phyloP scores from a whole-genome alignment of 2,888 invertebrate genomes.

The Oscheius sp. region DNA sequence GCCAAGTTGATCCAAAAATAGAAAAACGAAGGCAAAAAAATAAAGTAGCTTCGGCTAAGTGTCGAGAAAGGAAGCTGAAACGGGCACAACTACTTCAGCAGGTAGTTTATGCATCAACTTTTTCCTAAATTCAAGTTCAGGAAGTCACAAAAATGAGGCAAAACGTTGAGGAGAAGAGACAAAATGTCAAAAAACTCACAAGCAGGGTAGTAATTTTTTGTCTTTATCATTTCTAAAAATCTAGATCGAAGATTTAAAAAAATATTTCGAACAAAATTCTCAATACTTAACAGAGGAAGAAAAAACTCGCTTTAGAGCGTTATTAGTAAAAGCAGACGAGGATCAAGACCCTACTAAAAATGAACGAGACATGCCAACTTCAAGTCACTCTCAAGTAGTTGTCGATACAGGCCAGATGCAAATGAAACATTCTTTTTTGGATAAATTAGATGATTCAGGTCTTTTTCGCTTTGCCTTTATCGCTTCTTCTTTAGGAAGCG shows the following conservation, averaged over 20 bases:
- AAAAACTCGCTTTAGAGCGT: no score
- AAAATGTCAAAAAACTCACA: background rate
- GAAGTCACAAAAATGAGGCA: background rate
- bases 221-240: background rate
- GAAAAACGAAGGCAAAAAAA: conserved; percentile 21
- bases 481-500: no score
- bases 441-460: no score
- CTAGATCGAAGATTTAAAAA: conserved; percentile 3
- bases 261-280: background rate
- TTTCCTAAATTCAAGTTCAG: background rate
- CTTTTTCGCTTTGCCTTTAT: no score
- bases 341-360: no score
- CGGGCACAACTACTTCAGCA: conserved; percentile 16
- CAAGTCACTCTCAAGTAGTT: no score
- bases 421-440: no score
- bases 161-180: conserved; percentile 10
- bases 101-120: background rate
- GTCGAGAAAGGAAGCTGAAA: conserved; percentile 15
- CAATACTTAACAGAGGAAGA: conserved; percentile 9
- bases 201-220: background rate
- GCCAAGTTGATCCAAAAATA: conserved; percentile 17
- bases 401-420: no score
- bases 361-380: no score
- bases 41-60: conserved; percentile 23
- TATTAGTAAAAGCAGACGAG: no score